A percentile compares a stretch with the other conserved stretches of the same genome.
These are phyloP conservation scores for Florisuga fusca DNA, from an alignment of 2,797 vertebrate genomes.

Conservation along the genomic window DNA sequence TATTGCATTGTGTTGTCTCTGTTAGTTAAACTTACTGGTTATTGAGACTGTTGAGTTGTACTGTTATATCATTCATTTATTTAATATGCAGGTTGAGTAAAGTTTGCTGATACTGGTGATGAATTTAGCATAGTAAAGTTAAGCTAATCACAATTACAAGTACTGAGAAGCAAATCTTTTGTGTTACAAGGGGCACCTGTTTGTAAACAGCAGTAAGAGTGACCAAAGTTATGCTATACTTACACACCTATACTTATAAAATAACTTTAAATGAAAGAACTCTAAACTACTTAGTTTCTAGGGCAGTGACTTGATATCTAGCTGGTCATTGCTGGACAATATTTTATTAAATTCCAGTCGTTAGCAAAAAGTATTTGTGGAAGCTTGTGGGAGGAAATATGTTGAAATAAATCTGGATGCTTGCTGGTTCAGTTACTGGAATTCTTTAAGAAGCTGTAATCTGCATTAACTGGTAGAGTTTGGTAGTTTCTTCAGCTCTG, in stretches of 20 bases:
- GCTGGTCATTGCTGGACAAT: background rate
- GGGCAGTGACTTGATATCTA: background rate
- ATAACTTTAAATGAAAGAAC: background rate
- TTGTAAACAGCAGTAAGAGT: background rate
- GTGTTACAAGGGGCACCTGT: background rate
- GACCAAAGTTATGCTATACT: background rate
- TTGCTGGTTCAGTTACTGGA: background rate
- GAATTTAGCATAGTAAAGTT: background rate
- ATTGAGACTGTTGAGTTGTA: background rate
- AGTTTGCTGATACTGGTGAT: background rate
- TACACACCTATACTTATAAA: background rate
- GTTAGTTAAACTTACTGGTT: background rate
- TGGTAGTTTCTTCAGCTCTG: background rate
- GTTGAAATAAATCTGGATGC: background rate
- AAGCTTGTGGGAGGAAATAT: background rate
- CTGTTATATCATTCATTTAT: background rate
- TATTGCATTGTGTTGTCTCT: background rate
- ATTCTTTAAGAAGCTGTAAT: constrained; percentile 17
- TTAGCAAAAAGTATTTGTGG: background rate
- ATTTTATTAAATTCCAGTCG: background rate
- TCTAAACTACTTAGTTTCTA: background rate
- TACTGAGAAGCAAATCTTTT: background rate
- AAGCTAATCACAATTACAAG: background rate
- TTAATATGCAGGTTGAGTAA: background rate
- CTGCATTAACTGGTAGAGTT: background rate